These are phyloP conservation scores for Echeneis naucrates DNA, from an alignment of 2,797 vertebrate genomes.

Conservation along the genomic window DNA sequence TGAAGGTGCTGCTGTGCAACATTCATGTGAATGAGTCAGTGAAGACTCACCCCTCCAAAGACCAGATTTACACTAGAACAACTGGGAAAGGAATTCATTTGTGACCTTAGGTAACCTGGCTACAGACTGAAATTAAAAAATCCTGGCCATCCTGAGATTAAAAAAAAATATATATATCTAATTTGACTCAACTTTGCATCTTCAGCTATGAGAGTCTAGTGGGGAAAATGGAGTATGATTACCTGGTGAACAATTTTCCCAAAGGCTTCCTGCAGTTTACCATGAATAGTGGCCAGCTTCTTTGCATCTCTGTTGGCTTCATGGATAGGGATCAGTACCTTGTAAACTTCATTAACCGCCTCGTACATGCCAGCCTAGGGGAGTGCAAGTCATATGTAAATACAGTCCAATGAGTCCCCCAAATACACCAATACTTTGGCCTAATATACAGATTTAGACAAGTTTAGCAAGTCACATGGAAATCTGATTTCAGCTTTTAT, in stretches of 20 bases:
- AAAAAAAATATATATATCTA: background rate
- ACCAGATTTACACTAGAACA: slow-evolving; percentile 25
- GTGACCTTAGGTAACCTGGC: background rate
- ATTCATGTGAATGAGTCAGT: background rate
- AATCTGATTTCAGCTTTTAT: background rate
- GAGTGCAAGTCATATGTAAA: background rate
- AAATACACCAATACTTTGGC: background rate
- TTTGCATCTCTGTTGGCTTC: slow-evolving; percentile 98
- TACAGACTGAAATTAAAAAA: background rate
- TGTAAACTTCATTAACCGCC: slow-evolving; percentile 99
- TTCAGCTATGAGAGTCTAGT: background rate
- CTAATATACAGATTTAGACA: background rate
- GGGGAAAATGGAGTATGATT: slow-evolving; percentile 72
- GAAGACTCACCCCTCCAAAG: too few species aligned
- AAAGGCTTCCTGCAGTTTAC: slow-evolving; percentile 99
- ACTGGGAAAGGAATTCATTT: background rate
- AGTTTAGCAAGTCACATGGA: background rate
- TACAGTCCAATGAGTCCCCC: background rate
- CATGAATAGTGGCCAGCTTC: slow-evolving; percentile 97
- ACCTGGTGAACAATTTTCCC: slow-evolving; percentile 99
- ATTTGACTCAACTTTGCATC: slow-evolving; percentile 6
- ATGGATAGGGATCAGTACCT: slow-evolving; percentile 98
- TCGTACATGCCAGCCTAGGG: slow-evolving; percentile 98
- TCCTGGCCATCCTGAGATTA: background rate
- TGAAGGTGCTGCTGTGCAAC: background rate